These are phyloP conservation scores for Drosophila pseudotalamancana DNA, from an alignment of 2,888 invertebrate genomes.

Conservation along the genomic window DNA sequence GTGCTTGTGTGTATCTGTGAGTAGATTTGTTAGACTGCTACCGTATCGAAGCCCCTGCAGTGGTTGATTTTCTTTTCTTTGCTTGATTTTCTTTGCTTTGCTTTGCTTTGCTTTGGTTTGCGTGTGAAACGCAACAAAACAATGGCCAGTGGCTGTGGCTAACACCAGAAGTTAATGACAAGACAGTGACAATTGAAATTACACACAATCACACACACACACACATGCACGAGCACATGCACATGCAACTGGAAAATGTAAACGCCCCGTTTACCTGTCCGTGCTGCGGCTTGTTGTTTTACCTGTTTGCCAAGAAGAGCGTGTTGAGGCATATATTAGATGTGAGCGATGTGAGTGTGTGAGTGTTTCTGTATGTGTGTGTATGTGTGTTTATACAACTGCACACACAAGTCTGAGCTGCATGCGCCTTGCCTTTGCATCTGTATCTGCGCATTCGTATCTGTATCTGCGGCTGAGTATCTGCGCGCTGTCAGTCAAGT, in stretches of 20 bases:
- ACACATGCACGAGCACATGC: constrained; percentile 25
- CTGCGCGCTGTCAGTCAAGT: constrained; percentile 51
- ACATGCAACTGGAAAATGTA: constrained; percentile 54
- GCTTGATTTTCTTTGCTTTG: constrained; percentile 45
- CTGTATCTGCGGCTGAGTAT: constrained; percentile 52
- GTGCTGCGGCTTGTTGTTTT: constrained; percentile 43
- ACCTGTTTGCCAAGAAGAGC: constrained; percentile 73
- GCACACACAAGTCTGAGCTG: constrained; percentile 32
- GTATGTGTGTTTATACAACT: constrained; percentile 37
- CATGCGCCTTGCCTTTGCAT: constrained; percentile 30
- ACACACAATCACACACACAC: constrained; percentile 44
- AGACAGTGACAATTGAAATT: constrained; percentile 80
- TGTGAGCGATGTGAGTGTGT: background rate
- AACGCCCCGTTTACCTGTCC: constrained; percentile 68
- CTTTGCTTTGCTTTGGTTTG: constrained; percentile 57
- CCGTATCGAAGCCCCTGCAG: constrained; percentile 57
- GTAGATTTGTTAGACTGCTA: constrained; percentile 36
- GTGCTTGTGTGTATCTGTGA: constrained; percentile 1
- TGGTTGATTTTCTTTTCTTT: too few relatives aligned
- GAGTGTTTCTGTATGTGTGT: constrained; percentile 5
- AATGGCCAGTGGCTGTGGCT: constrained; percentile 55
- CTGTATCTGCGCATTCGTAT: constrained; percentile 24
- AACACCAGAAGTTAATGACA: constrained; percentile 81
- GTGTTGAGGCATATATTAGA: constrained; percentile 77
- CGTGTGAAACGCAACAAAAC: constrained; percentile 76